Percentiles rank a stretch among this genome's conserved stretches.
Conservation (phyloP, 2,113 vertebrate genomes). For the Camarhynchus parvulus region DNA sequence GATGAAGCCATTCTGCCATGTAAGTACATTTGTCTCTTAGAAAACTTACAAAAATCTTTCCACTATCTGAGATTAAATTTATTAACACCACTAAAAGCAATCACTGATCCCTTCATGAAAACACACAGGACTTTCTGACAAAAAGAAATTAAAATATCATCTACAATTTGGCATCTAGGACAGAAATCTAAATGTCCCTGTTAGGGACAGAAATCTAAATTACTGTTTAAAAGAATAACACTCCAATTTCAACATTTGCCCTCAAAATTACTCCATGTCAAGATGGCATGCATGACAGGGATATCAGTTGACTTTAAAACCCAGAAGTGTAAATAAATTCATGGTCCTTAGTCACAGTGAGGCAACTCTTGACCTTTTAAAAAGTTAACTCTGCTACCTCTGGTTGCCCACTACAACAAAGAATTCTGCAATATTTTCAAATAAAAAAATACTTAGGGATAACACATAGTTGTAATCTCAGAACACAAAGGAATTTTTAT, state of each 20-base stretch:
- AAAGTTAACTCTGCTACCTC: not conserved
- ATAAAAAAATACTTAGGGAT: not conserved
- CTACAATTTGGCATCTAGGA: not conserved
- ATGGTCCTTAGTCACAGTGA: not conserved
- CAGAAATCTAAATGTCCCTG: not conserved
- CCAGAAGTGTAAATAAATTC: not conserved
- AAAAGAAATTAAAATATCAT: not conserved
- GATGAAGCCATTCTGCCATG: not conserved
- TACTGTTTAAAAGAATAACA: not conserved
- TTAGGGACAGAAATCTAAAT: not conserved
- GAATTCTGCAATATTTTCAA: not conserved
- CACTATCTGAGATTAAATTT: not conserved
- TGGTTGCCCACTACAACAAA: not conserved
- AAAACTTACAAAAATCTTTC: not conserved
- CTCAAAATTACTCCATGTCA: not conserved
- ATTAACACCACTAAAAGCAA: not conserved
- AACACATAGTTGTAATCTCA: not conserved
- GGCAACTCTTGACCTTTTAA: not conserved
- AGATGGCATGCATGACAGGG: not conserved
- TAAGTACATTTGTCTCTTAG: not conserved
- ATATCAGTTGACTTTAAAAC: not conserved
- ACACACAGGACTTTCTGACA: not conserved
- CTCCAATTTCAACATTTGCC: not conserved
- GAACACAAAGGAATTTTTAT: not conserved
- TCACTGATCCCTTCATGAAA: not conserved